Percentiles rank a stretch among this genome's conserved stretches.
These are phyloP conservation scores for Melanophora roralis DNA, from an alignment of 2,888 invertebrate species.

Conservation along the genomic window DNA sequence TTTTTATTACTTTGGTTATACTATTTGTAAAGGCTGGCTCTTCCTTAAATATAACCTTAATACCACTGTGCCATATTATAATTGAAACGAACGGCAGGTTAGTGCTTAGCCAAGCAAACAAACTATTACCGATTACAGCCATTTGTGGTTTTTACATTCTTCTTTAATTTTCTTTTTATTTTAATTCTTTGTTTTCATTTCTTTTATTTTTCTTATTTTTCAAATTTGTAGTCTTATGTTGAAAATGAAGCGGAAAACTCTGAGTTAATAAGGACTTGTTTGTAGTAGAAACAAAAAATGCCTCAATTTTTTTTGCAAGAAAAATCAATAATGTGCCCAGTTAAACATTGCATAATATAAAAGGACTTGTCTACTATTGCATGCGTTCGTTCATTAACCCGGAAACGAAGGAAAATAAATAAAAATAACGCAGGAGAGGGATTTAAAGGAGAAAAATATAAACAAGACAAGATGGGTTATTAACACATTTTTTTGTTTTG, in stretches of 20 bases:
- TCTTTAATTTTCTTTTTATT: not conserved
- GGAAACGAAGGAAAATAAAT: constrained; percentile 47
- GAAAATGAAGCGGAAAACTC: constrained; percentile 26
- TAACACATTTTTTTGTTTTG: constrained; percentile 35
- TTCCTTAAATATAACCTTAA: no score
- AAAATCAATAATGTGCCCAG: constrained; percentile 60
- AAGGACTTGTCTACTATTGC: constrained; percentile 29
- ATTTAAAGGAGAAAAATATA: constrained; percentile 12
- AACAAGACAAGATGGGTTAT: constrained; percentile 45
- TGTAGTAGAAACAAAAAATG: not conserved
- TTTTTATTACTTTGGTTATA: no score
- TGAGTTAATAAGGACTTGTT: constrained; percentile 40
- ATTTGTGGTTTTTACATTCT: constrained; percentile 44
- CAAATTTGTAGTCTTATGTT: constrained; percentile 25
- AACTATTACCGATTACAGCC: constrained; percentile 51
- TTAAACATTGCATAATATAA: constrained; percentile 33
- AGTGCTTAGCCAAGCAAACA: constrained; percentile 44
- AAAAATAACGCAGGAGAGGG: constrained; percentile 30
- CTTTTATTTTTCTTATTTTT: not conserved
- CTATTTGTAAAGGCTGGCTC: no score
- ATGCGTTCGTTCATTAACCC: constrained; percentile 63
- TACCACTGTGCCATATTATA: not conserved
- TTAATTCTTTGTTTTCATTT: not conserved
- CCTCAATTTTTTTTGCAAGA: not conserved
- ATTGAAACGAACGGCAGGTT: constrained; percentile 9